Conservation (phyloP, 2,797 vertebrate genomes). For the Rhabdomys pumilio region DNA sequence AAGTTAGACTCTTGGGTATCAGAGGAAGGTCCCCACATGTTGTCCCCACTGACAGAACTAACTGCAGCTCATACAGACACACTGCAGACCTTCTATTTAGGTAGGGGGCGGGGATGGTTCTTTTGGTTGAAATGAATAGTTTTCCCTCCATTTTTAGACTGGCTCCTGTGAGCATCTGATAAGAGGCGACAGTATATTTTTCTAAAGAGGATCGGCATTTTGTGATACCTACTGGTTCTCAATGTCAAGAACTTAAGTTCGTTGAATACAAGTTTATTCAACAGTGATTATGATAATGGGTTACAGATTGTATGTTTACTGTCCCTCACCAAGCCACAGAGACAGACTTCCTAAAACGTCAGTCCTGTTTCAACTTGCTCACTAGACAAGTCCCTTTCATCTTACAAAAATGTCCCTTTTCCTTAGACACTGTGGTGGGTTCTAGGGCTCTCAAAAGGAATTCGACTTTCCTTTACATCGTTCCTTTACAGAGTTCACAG, state of each 20-base stretch:
- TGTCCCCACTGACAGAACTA: neutral
- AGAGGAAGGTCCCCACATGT: neutral
- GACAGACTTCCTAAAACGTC: neutral
- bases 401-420: neutral
- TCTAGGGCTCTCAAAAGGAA: neutral
- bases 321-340: neutral
- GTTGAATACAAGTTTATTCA: conserved; percentile 25
- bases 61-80: neutral
- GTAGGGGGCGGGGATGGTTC: neutral
- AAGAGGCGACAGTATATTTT: neutral
- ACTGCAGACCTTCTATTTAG: neutral
- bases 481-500: neutral
- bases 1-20: neutral
- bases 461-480: neutral
- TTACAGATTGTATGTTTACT: neutral
- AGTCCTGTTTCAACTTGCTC: neutral
- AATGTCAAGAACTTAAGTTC: neutral
- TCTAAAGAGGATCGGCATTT: neutral
- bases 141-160: conserved; percentile 19
- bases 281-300: neutral
- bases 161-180: neutral
- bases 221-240: neutral
- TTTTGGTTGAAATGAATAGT: neutral
- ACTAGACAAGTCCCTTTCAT: conserved; percentile 18
- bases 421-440: neutral